Evolutionary conservation across 2,113 vertebrate genomes (phyloP), one percentile per base, ranked within the genome.

Genomic region (Spilogale gracilis): DNA sequence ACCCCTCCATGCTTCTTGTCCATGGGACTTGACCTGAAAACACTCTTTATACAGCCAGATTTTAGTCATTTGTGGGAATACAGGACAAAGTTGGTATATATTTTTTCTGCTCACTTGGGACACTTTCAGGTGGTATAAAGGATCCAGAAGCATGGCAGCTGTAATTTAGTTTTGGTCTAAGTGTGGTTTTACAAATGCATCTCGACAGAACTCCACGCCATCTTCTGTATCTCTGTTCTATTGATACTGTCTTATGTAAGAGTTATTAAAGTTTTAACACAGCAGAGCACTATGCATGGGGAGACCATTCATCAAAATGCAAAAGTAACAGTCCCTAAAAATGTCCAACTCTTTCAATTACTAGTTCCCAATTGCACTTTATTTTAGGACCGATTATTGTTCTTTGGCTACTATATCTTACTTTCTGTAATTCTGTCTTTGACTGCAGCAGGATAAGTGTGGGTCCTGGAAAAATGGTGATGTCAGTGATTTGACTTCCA

Each of bases 381-480:
- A 73, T 92, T 97, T 96, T 85, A 90, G 50, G 88, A 38, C 17
- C 20, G 27, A 45, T 93, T 92, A 67, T 81, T 91, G 32, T 56
- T 83, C 38, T 73, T 95, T 96, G 94, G 88, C 94, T 81, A 81
- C 73, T 81, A 4, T 52, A 30, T 74, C 58, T 94, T 85, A 45
- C 54, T 96, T 96, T 96, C 87, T 97, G 10, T 61, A 96, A 92
- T 91, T 94, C 50, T 79, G 21, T 73, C 91, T 98, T 88, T 94
- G 80, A 85, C n/a, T 78, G 38, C 45, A 61, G 5, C 71, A 65
- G 94, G 27, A 90, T 90, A 95, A 78, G 48, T 88, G 56, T 94
- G 88, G 76, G 79, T 56, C 83, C 63, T 87, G 95, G 97, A 97
- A 96, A 98, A 96, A 88, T 8, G 50, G 38, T 94, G 90, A 97